Conservation (phyloP, 2,888 invertebrate species). For the Teleogryllus oceanicus region DNA sequence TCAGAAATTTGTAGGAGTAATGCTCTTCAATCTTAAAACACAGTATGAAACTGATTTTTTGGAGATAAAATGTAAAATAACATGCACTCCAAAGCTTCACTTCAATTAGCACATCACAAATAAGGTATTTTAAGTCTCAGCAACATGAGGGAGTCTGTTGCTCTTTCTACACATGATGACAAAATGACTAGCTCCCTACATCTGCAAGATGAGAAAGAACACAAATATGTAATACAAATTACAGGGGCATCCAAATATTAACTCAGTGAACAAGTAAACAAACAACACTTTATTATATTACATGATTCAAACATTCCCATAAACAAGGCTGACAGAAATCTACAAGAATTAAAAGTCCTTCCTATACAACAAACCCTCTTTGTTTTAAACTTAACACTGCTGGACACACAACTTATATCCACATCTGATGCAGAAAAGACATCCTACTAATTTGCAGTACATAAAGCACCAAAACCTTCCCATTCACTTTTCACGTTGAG, state of each 20-base stretch:
- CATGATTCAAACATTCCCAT: slow-evolving; percentile 9
- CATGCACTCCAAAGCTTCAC: too few species aligned
- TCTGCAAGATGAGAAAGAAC: not conserved
- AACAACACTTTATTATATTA: slow-evolving; percentile 18
- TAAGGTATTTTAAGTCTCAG: too few species aligned
- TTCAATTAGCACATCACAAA: too few species aligned
- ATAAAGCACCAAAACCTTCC: slow-evolving; percentile 2
- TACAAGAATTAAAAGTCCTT: slow-evolving; percentile 18
- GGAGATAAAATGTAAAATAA: too few species aligned
- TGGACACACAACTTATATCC: not conserved
- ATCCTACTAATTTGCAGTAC: not conserved
- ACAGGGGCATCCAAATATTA: slow-evolving; percentile 5
- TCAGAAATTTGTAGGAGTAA: too few species aligned
- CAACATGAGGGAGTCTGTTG: too few species aligned
- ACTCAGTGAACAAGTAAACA: not conserved
- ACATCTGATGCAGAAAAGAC: slow-evolving; percentile 8
- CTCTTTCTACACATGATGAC: too few species aligned
- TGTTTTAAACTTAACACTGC: not conserved
- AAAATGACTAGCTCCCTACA: not conserved
- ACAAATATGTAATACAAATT: not conserved
- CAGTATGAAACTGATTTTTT: too few species aligned
- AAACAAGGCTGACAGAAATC: slow-evolving; percentile 18
- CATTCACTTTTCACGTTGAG: not conserved
- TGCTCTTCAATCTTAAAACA: too few species aligned
- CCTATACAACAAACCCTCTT: not conserved